These are phyloP conservation scores for Triops longicaudatus DNA, from an alignment of 1,140 invertebrate genomes.

Conservation along the genomic window DNA sequence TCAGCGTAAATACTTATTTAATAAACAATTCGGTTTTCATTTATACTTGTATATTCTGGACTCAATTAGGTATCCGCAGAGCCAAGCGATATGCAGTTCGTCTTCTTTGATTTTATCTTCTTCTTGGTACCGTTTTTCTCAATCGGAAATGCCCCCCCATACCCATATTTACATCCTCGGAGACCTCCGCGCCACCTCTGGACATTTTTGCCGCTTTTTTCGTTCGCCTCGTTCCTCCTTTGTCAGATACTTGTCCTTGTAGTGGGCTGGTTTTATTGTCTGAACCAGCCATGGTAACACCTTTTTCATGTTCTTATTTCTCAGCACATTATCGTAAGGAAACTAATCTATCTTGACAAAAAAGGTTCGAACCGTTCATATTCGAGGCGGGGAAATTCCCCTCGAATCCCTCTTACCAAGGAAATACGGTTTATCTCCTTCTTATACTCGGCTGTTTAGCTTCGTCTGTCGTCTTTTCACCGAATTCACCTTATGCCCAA, in stretches of 20 bases:
- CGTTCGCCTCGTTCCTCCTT: slow-evolving; percentile 24
- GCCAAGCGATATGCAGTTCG: slow-evolving; percentile 28
- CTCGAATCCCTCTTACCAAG: slow-evolving; percentile 25
- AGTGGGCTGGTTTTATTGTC: slow-evolving; percentile 28
- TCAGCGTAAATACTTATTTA: slow-evolving; percentile 18
- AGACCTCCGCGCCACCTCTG: slow-evolving; percentile 24
- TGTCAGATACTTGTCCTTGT: slow-evolving; percentile 25
- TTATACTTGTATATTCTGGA: too few species aligned
- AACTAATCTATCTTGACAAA: not conserved
- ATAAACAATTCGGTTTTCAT: too few species aligned
- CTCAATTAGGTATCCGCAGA: slow-evolving; percentile 20
- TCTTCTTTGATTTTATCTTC: not conserved
- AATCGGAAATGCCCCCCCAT: slow-evolving; percentile 22
- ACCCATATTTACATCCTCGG: slow-evolving; percentile 9
- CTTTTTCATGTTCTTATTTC: not conserved
- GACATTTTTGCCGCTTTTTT: slow-evolving; percentile 25
- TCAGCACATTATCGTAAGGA: not conserved
- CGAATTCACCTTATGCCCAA: slow-evolving; percentile 23
- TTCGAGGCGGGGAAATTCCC: slow-evolving; percentile 22
- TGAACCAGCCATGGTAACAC: slow-evolving; percentile 24
- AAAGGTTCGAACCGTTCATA: slow-evolving; percentile 26
- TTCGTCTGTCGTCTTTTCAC: slow-evolving; percentile 24
- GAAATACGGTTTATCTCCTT: slow-evolving; percentile 23
- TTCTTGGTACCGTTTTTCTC: slow-evolving; percentile 26
- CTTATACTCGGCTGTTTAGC: slow-evolving; percentile 17